Conservation (phyloP, 2,888 invertebrate genomes). For the Pseudococcus longispinus region DNA sequence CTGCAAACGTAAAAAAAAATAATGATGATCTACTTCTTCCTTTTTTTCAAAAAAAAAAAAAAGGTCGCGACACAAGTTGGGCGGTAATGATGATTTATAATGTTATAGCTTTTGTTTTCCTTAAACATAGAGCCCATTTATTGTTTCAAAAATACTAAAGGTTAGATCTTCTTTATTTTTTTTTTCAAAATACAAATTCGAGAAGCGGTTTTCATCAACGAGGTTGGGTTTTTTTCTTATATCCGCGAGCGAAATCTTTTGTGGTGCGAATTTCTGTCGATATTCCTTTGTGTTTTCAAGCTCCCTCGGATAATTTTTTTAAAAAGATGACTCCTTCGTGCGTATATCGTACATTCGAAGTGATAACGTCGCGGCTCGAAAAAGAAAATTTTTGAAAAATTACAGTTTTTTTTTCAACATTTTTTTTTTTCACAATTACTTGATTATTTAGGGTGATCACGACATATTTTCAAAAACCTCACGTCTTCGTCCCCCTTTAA, state of each 20-base stretch:
- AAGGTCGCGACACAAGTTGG: slow-evolving; percentile 7
- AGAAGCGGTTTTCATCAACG: background rate
- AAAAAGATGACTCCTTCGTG: background rate
- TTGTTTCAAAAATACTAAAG: slow-evolving; percentile 1
- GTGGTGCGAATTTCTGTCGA: background rate
- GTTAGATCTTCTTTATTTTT: background rate
- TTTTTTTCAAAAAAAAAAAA: background rate
- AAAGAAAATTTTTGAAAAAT: too few species aligned
- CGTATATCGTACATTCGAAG: too few species aligned
- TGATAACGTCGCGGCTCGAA: too few species aligned
- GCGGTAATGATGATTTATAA: slow-evolving; percentile 38
- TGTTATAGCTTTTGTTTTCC: slow-evolving; percentile 29
- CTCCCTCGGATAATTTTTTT: too few species aligned
- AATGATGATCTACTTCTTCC: background rate
- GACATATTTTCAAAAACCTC: too few species aligned
- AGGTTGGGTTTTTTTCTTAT: background rate
- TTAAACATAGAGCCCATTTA: background rate
- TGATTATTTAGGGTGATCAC: too few species aligned
- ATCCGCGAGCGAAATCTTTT: background rate
- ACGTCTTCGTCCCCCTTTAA: too few species aligned
- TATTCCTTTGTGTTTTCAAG: background rate
- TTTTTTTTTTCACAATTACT: too few species aligned
- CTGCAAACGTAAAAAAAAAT: slow-evolving; percentile 19
- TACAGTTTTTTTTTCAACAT: too few species aligned
- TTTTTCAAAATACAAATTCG: background rate